Base-by-base conservation (phyloP, 1,140 invertebrate genomes). In the Pantala flavescens region DNA sequence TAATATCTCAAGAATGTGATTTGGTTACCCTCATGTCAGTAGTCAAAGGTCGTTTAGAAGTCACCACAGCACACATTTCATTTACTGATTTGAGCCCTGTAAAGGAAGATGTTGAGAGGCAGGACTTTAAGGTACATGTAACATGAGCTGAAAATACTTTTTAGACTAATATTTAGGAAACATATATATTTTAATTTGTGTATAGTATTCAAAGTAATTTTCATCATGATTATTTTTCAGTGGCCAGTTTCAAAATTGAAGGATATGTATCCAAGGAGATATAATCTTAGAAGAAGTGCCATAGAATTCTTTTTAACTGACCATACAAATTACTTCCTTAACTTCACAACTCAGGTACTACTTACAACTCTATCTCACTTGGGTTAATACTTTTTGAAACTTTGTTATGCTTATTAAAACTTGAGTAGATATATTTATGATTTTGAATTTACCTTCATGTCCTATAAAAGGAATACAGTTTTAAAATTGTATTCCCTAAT, bases 271-370 rank as follows among this genome's bases (percentile, higher is more conserved):
- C 83, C 89, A 42, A 79, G 89, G 21, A 82, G 88, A 75, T 90
- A 89, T 80, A 90, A 90, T 79, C 81, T 90, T 0, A 79, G 88
- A 11, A 80, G 88, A 75, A 89, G 86, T 78, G 89, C 88, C 7
- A 80, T 90, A 24, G 89, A 90, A 80, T 84, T 90, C 77, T 90
- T 90, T 78, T 79, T 90, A 9, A 82, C 88, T 70, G 88, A 90
- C 79, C 88, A 89, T 79, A 89, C 88, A 0, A 90, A 88, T 77
- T 90, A 88, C 78, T 90, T 90, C 80, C 82, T 90, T 21, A 90
- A 90, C 78, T 90, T 90, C 77, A 84, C 86, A 14, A 86, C 85
- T 55, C 88, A 88, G 82, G 88, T 89, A 80, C 76, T 76, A 77
- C 24, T 23, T 36, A n/a, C n/a, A n/a, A n/a, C n/a, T n/a, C n/a